A percentile compares a stretch with the other conserved stretches of the same genome.
Evolutionary conservation across 2,888 invertebrate genomes (phyloP).

Genomic region (Amblyjoppa fuscipennis): DNA sequence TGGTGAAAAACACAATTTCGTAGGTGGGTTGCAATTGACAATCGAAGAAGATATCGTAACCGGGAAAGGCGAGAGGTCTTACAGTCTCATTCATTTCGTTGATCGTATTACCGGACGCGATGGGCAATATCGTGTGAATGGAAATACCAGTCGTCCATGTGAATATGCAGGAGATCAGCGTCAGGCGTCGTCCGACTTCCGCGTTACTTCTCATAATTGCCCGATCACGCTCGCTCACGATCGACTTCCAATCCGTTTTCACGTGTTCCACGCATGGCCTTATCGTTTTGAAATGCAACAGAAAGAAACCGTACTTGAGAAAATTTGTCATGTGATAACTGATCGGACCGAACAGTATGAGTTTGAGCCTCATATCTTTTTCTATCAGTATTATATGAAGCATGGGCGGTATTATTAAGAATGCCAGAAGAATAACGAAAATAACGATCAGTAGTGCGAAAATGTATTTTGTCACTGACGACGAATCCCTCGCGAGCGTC

Average conservation of each 20-base stretch:
- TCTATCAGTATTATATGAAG: neutral
- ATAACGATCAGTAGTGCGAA: neutral
- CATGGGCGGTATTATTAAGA: neutral
- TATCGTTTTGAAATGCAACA: constrained; percentile 40
- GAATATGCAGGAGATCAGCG: constrained; percentile 67
- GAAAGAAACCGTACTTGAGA: constrained; percentile 41
- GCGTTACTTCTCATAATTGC: constrained; percentile 59
- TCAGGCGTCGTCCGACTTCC: constrained; percentile 47
- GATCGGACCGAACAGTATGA: constrained; percentile 49
- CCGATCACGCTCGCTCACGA: constrained; percentile 55
- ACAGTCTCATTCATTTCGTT: constrained; percentile 39
- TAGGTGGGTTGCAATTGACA: constrained; percentile 65
- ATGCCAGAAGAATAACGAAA: neutral
- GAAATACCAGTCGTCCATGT: constrained; percentile 62
- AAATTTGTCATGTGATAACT: constrained; percentile 32
- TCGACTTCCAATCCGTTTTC: constrained; percentile 68
- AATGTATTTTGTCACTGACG: neutral
- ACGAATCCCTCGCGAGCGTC: constrained; percentile 5
- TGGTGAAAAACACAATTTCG: constrained; percentile 65
- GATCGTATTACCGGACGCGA: constrained; percentile 42
- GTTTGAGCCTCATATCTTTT: neutral
- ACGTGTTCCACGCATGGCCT: constrained; percentile 65
- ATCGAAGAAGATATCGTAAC: constrained; percentile 67
- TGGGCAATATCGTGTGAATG: constrained; percentile 58
- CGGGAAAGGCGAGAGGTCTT: constrained; percentile 55